Conservation (phyloP, 2,113 vertebrate genomes). For the Poeciliopsis retropinna region DNA sequence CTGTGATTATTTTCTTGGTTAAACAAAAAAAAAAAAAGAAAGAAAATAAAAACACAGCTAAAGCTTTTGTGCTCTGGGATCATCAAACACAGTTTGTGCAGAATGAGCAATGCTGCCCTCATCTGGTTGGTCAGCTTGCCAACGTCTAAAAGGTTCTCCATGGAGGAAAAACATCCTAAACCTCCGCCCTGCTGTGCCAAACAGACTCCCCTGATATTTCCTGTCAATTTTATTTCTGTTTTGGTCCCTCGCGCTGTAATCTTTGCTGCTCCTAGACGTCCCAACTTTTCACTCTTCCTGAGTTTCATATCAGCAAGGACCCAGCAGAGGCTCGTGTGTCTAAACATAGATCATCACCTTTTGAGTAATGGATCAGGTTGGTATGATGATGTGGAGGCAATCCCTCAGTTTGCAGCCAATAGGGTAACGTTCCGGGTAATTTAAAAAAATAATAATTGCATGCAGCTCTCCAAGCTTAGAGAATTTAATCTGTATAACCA, state of each 20-base stretch:
- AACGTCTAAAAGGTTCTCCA: conserved; percentile 5
- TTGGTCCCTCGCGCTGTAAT: conserved; percentile 37
- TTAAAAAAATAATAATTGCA: conserved; percentile 12
- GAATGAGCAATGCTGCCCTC: conserved; percentile 59
- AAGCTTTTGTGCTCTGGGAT: not conserved
- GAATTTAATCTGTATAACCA: conserved; percentile 9
- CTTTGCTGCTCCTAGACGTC: conserved; percentile 2
- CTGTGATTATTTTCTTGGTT: conserved; percentile 8
- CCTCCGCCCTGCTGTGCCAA: conserved; percentile 38
- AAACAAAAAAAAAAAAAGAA: not conserved
- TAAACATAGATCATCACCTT: conserved; percentile 46
- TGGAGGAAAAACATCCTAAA: conserved; percentile 23
- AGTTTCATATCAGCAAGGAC: conserved; percentile 25
- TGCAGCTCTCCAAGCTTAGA: conserved; percentile 20
- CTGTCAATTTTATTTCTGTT: conserved; percentile 44
- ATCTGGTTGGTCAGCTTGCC: conserved; percentile 34
- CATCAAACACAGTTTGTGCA: conserved; percentile 4
- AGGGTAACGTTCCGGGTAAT: conserved; percentile 19
- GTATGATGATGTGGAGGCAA: not conserved
- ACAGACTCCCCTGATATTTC: conserved; percentile 60
- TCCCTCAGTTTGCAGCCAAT: conserved; percentile 5
- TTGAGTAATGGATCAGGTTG: conserved; percentile 15
- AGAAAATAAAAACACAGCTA: not conserved
- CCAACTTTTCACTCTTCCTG: conserved; percentile 46
- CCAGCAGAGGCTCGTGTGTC: conserved; percentile 6